Conservation (phyloP, 2,888 invertebrate species). For the Drosophila nr. fundita region DNA sequence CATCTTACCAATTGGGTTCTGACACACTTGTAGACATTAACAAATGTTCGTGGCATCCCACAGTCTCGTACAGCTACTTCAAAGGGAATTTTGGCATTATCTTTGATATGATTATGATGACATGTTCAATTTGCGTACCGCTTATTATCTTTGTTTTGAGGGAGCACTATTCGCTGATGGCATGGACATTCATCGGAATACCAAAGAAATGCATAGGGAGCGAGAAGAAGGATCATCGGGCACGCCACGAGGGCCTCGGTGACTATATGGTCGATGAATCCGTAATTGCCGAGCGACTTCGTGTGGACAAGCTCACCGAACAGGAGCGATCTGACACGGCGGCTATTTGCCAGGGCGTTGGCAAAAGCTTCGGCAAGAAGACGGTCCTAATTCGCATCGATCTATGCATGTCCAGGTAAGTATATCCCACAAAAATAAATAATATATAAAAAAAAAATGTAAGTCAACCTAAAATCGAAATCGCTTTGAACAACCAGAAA, state of each 20-base stretch:
- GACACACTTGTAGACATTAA: background rate
- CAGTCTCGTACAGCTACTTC: conserved; percentile 30
- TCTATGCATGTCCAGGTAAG: conserved; percentile 54
- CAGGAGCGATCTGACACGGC: conserved; percentile 18
- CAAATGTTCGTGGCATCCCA: background rate
- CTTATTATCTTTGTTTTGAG: conserved; percentile 7
- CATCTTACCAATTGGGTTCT: background rate
- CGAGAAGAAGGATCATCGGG: background rate
- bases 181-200: background rate
- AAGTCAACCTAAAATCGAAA: background rate
- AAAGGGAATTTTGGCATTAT: conserved; percentile 6
- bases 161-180: conserved; percentile 6
- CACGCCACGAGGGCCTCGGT: background rate
- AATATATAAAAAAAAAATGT: background rate
- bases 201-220: background rate
- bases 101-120: conserved; percentile 16
- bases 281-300: conserved; percentile 34
- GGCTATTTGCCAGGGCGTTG: conserved; percentile 34
- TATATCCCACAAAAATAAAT: background rate
- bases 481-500: background rate
- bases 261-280: conserved; percentile 30
- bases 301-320: conserved; percentile 17
- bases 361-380: conserved; percentile 24
- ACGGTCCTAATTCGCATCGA: conserved; percentile 46
- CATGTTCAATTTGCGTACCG: background rate